These are phyloP conservation scores for Pelodytes ibericus DNA, from an alignment of 2,797 vertebrate genomes.

Conservation along the genomic window DNA sequence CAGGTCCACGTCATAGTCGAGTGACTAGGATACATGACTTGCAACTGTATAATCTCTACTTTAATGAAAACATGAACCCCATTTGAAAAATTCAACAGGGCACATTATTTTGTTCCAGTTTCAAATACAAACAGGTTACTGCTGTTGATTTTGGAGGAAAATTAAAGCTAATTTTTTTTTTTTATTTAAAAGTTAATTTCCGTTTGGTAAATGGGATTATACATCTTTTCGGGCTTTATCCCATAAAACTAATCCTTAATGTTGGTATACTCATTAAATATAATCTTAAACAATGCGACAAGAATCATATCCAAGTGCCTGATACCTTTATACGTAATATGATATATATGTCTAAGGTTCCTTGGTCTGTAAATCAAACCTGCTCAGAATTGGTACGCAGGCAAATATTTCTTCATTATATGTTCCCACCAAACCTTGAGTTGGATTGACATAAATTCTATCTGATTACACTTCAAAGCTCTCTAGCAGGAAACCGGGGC, in stretches of 20 bases:
- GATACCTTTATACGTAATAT: slow-evolving; percentile 7
- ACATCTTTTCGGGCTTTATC: slow-evolving; percentile 18
- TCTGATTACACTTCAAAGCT: slow-evolving; percentile 55
- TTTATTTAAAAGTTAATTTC: slow-evolving; percentile 30
- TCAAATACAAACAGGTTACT: too few relatives aligned
- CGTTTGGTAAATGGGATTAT: slow-evolving; percentile 6
- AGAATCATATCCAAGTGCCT: neutral
- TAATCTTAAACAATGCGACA: neutral
- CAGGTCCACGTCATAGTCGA: too few relatives aligned
- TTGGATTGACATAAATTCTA: slow-evolving; percentile 32
- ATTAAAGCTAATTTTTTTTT: slow-evolving; percentile 22
- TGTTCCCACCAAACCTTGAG: slow-evolving; percentile 34
- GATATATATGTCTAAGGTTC: slow-evolving; percentile 27
- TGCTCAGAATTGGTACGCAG: slow-evolving; percentile 39
- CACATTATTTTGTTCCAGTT: too few relatives aligned
- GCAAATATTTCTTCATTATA: slow-evolving; percentile 49
- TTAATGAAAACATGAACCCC: too few relatives aligned
- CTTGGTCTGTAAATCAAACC: slow-evolving; percentile 21
- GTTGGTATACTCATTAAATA: slow-evolving; percentile 5
- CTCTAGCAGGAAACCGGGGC: slow-evolving; percentile 37
- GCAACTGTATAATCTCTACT: too few relatives aligned
- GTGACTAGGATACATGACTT: too few relatives aligned
- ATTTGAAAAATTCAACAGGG: too few relatives aligned
- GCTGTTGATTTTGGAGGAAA: neutral
- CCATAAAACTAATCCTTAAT: slow-evolving; percentile 25